Conservation (phyloP, 2,888 invertebrate species). For the Drosophila greeni region DNA sequence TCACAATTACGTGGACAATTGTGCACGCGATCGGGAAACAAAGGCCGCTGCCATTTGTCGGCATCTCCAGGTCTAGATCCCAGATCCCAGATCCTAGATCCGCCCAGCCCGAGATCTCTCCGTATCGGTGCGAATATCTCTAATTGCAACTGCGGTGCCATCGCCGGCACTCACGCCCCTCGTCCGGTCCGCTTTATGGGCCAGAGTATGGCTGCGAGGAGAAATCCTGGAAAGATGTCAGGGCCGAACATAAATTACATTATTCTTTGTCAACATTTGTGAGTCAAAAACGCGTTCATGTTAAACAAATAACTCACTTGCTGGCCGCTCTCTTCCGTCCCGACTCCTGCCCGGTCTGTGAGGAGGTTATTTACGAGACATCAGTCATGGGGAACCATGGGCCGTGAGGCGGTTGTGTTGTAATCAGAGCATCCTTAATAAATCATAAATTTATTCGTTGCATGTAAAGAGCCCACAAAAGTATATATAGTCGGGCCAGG, state of each 20-base stretch:
- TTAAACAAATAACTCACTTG: slow-evolving; percentile 73
- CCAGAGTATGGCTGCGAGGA: neutral
- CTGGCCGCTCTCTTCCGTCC: slow-evolving; percentile 10
- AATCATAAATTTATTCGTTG: slow-evolving; percentile 77
- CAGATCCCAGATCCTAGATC: too few species aligned
- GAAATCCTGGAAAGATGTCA: slow-evolving; percentile 49
- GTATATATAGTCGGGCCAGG: neutral
- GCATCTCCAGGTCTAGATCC: too few species aligned
- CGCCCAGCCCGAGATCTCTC: slow-evolving; percentile 7
- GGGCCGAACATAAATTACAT: slow-evolving; percentile 67
- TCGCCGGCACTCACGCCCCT: slow-evolving; percentile 8
- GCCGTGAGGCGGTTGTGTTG: slow-evolving; percentile 61
- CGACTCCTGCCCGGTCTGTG: slow-evolving; percentile 4
- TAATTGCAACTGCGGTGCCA: slow-evolving; percentile 45
- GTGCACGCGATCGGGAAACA: slow-evolving; percentile 34
- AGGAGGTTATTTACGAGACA: slow-evolving; percentile 70
- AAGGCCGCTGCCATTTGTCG: slow-evolving; percentile 18
- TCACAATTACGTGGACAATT: slow-evolving; percentile 29
- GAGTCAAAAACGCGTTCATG: slow-evolving; percentile 73
- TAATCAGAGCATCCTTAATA: slow-evolving; percentile 78
- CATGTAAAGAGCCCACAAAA: slow-evolving; percentile 56
- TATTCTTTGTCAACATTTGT: slow-evolving; percentile 74
- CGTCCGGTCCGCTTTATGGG: neutral
- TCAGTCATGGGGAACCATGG: slow-evolving; percentile 54
- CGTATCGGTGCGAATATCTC: slow-evolving; percentile 49